Conservation (phyloP, 2,113 vertebrate species). For the Grantiella picta region DNA sequence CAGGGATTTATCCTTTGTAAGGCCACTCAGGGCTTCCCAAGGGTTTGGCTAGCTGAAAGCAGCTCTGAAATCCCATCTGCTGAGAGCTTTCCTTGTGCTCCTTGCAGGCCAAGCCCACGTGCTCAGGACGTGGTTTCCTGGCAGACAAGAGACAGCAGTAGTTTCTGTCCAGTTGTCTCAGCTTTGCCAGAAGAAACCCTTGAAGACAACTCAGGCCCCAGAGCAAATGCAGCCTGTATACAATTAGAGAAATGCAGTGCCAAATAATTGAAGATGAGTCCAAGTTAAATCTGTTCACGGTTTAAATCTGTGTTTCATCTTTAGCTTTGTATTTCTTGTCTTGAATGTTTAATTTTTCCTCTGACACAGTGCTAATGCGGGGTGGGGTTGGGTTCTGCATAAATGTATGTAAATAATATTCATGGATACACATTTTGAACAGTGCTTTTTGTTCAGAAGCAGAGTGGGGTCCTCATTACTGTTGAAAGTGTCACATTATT, state of each 20-base stretch:
- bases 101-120: neutral
- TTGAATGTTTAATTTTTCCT: neutral
- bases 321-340: neutral
- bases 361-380: neutral
- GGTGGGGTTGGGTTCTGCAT: neutral
- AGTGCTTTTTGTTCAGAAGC: neutral
- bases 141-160: neutral
- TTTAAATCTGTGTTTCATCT: neutral
- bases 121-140: neutral
- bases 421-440: neutral
- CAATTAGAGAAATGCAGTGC: neutral
- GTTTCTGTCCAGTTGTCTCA: neutral
- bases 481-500: neutral
- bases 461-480: neutral
- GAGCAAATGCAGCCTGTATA: neutral
- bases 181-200: neutral
- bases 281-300: neutral
- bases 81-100: neutral
- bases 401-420: neutral
- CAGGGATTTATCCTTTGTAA: neutral
- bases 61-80: neutral
- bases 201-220: neutral
- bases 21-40: neutral
- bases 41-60: neutral
- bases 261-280: neutral